Base-by-base conservation (phyloP, 2,797 vertebrate species). In the Enteromius radiatus region DNA sequence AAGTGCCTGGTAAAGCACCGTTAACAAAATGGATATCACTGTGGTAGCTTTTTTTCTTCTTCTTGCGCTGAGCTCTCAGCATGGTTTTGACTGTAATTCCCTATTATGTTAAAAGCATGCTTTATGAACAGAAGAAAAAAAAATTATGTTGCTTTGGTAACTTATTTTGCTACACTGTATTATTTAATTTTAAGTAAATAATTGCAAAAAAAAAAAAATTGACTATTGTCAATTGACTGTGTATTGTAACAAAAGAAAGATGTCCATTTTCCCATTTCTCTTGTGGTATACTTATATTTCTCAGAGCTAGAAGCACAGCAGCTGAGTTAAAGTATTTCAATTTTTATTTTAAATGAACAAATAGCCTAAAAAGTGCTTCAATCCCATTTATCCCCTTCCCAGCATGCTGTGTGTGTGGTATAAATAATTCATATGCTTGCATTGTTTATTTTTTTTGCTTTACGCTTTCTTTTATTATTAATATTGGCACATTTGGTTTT, bases 1-100 rank as follows among this genome's bases (percentile, higher is more conserved):
- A 63, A 81, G 89, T 88, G 85, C 86, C 61, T 82, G 84, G 88
- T 86, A 87, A 89, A 90, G 15, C 23, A 31, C 28, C 12, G 21
- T 49, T 71, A 21, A 83, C 63, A 68, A 75, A 83, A 80, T 54
- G 52, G 69, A 69, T 23, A 76, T 31, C 41, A 78, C 41, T 45
- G 49, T 75, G 52, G 14, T 12, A 33, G 45, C 12, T 26, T 59
- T 54, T 76, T 43, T 38, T 9, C 9, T 38, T 38, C 8, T 59
- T 36, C 14, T 41, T 59, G 38, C 52, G 5, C 33, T 76, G 28
- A 52, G 19, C 47, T 73, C 28, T 73, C 45, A 65, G 26, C 68
- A 38, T 76, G 54, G 15, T 61, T 61, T 38, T 76, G 9, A 6
- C 14, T 43, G 36, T 61, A 76, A 76, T 61, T 76, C 7, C 8